A percentile compares a stretch with the other conserved stretches of the same genome.
These are phyloP conservation scores for Myanophis thanlyinensis DNA, from an alignment of 2,113 vertebrate genomes.

Conservation along the genomic window DNA sequence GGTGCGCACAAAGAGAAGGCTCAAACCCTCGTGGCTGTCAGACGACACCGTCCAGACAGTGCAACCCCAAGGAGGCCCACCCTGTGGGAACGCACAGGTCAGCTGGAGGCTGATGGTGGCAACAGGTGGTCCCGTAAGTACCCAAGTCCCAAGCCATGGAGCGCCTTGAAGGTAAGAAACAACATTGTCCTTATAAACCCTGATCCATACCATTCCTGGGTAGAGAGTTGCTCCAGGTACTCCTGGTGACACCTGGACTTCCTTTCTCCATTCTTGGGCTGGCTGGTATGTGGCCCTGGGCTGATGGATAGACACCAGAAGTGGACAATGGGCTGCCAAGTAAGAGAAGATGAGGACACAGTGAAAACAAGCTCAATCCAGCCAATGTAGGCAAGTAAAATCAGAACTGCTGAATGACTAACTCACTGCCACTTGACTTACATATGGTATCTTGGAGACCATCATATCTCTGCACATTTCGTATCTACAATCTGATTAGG, in stretches of 20 bases:
- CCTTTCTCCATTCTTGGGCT: slow-evolving; percentile 51
- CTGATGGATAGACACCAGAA: not conserved
- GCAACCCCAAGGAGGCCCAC: no score
- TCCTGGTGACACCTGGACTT: slow-evolving; percentile 31
- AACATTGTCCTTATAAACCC: no score
- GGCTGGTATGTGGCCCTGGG: not conserved
- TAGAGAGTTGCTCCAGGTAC: not conserved
- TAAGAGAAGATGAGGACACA: not conserved
- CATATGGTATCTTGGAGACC: not conserved
- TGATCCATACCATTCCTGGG: slow-evolving; percentile 36
- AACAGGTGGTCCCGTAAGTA: no score
- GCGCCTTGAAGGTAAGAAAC: no score
- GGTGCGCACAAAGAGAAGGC: no score
- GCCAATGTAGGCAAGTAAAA: not conserved
- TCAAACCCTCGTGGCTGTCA: no score
- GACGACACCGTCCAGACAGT: no score
- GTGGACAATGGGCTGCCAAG: slow-evolving; percentile 20
- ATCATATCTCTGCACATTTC: not conserved
- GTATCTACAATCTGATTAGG: not conserved
- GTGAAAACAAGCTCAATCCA: not conserved
- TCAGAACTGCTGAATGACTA: not conserved
- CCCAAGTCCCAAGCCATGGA: no score
- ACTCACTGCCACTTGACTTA: not conserved
- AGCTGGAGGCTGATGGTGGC: no score
- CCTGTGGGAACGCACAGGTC: no score